Percentiles rank a stretch among this genome's conserved stretches.
Evolutionary conservation across 2,888 invertebrate species (phyloP).

Genomic region (Ecdyonurus torrentis): DNA sequence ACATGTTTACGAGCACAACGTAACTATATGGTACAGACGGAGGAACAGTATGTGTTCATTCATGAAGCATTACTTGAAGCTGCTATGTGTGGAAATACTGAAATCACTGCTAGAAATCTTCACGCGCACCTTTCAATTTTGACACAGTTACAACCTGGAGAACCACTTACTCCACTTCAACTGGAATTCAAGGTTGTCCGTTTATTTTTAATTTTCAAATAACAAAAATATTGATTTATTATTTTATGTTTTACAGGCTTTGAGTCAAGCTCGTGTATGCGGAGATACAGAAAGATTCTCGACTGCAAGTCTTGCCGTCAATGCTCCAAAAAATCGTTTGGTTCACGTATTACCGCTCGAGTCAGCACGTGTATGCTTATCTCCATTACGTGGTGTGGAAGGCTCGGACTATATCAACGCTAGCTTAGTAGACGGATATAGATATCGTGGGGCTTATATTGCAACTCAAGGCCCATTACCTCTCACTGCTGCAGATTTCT

Average conservation of each 20-base stretch:
- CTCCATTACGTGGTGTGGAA: conserved; percentile 34
- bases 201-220: background rate
- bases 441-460: conserved; percentile 35
- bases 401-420: conserved; percentile 45
- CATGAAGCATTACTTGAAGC: conserved; percentile 43
- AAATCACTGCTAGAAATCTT: conserved; percentile 36
- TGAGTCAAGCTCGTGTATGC: background rate
- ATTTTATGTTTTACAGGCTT: background rate
- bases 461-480: conserved; percentile 40
- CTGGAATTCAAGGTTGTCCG: conserved; percentile 29
- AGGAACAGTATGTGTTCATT: conserved; percentile 44
- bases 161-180: conserved; percentile 26
- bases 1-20: conserved; percentile 39
- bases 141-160: conserved; percentile 24
- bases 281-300: conserved; percentile 26
- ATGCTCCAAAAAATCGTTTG: conserved; percentile 40
- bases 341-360: conserved; percentile 43
- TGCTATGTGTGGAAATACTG: conserved; percentile 38
- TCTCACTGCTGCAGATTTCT: conserved; percentile 42
- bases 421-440: conserved; percentile 37
- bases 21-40: conserved; percentile 42
- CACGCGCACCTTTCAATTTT: conserved; percentile 36
- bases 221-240: background rate
- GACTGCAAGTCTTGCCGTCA: conserved; percentile 36
- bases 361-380: conserved; percentile 34